These are phyloP conservation scores for Notarius lentiginosus DNA, from an alignment of 2,113 vertebrate genomes.

Conservation along the genomic window DNA sequence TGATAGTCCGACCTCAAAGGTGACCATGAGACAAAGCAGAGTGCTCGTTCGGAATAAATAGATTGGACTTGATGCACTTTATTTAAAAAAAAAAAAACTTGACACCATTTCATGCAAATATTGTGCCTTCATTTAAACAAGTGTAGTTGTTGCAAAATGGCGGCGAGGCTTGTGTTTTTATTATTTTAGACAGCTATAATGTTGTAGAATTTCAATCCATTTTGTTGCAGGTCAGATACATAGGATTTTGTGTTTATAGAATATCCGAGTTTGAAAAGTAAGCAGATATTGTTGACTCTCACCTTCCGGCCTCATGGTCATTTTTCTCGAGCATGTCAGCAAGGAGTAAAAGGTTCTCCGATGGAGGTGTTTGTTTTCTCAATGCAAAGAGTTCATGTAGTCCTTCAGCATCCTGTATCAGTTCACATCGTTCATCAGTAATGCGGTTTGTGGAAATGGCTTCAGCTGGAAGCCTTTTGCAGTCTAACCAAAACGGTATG, in stretches of 20 bases:
- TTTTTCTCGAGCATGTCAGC: not conserved
- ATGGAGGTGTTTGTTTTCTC: not conserved
- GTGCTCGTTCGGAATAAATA: not conserved
- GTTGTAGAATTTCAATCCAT: not conserved
- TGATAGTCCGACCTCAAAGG: not conserved
- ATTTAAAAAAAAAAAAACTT: too few relatives aligned
- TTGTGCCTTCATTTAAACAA: not conserved
- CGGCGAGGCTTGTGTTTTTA: not conserved
- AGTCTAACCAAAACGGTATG: conserved; percentile 56
- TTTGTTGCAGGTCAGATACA: not conserved
- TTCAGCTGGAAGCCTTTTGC: conserved; percentile 65
- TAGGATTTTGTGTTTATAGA: conserved; percentile 26
- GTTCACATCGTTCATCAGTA: conserved; percentile 55
- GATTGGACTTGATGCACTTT: not conserved
- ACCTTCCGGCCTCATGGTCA: not conserved
- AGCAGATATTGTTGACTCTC: conserved; percentile 61
- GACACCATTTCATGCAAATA: not conserved
- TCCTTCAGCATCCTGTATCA: conserved; percentile 59
- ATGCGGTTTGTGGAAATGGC: conserved; percentile 52
- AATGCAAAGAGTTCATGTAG: conserved; percentile 53
- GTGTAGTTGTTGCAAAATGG: not conserved
- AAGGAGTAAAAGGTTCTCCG: not conserved
- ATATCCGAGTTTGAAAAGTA: conserved; percentile 59
- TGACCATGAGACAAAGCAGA: not conserved
- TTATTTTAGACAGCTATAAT: not conserved